Evolutionary conservation across 2,113 vertebrate genomes (phyloP), one percentile per base, ranked within the genome.

Genomic region (Pycnonotus jocosus): DNA sequence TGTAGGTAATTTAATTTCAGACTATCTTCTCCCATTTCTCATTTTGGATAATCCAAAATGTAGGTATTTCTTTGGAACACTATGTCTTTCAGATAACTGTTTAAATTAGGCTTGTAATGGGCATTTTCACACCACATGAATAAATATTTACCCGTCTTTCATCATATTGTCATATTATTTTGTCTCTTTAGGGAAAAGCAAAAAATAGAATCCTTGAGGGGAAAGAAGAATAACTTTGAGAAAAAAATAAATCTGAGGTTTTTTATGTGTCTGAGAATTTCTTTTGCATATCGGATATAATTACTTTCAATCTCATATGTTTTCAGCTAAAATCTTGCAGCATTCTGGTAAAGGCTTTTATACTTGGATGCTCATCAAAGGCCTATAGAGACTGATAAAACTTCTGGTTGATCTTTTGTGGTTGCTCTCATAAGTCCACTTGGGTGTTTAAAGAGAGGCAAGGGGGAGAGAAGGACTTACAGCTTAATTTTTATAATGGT

Each of bases 361-460:
- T 37, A 16, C 15, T 72, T 72, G 23, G 9, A 23, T 51, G 7
- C 42, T 64, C 5, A 12, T 47, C 54, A 95, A 72, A 86, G 6
- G 18, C 9, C 4, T 58, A 17, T 25, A 72, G 13, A 58, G 23
- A 68, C 33, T 42, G 11, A 62, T 54, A 72, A 72, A 82, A 60
- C 6, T 28, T 48, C 37, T 70, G 14, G 12, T 24, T 91, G n/a
- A 37, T 8, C 2, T 70, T 62, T 54, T 25, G 4, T 9, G 19
- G 2, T 53, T 70, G 19, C 15, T 71, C 17, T 85, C 8, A 0
- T 48, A 81, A 79, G 22, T 31, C 10, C 22, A 50, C 16, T 53
- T 71, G 7, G 0, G 0, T 50, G 3, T 2, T 6, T 30, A 35
- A 45, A 6, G 15, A 12, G 44, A 12, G 7, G 15, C 28, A 53